Evolutionary conservation across 2,797 vertebrate species (phyloP), one percentile per base, ranked within the genome.

Genomic region (Sardinella longiceps): DNA sequence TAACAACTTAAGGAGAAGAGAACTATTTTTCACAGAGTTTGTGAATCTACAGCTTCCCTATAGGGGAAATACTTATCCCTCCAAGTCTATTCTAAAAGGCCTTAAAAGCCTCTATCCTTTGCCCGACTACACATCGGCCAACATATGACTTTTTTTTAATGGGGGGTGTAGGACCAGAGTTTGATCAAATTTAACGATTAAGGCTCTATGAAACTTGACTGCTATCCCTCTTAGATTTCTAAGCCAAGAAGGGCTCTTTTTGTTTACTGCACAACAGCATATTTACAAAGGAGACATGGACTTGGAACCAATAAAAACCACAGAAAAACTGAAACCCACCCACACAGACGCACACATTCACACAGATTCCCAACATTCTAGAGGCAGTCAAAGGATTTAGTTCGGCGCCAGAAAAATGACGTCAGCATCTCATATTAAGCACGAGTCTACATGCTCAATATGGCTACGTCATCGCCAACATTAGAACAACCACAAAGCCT

Each of bases 201-300:
- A 92, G 92, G 88, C 90, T 92, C 91, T 88, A 91, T 90, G 91
- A 90, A 92, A 88, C 85, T 91, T 91, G 91, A 95, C 93, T 93
- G 92, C 93, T 95, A 94, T 90, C 94, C 94, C 93, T 94, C 93
- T 95, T 94, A 93, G 86, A 87, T 91, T 91, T 77, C 91, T 91
- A 91, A 93, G 93, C 94, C 92, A 93, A 90, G 80, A 84, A 25
- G 53, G 88, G 51, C 30, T 88, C 87, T 86, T 30, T 74, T 82
- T 39, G 87, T 86, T 88, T 89, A 84, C 88, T 91, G 88, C 87
- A 88, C 84, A 90, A 93, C 92, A 93, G 93, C 94, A 95, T 94
- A 94, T 95, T 95, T 94, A 91, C 92, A 89, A 94, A 94, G 94
- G 88, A 94, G 91, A 94, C 90, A 84, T 92, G 93, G 92, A 88